Evolutionary conservation across 92 coral and sea anemone genomes (phyloP).

Genomic region (Phymanthus crucifer): DNA sequence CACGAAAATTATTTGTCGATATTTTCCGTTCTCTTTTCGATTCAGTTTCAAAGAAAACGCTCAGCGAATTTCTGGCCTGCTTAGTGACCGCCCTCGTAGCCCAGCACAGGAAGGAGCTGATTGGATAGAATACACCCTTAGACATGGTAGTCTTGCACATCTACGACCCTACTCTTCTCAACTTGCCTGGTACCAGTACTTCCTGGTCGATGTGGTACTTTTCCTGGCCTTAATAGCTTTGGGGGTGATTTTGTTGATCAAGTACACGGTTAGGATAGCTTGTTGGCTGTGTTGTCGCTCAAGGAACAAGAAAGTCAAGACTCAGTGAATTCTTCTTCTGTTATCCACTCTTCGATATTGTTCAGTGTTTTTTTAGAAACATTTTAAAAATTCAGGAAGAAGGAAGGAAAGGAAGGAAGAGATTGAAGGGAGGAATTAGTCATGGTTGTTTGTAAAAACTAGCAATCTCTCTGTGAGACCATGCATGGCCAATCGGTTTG

Average conservation of each 20-base stretch:
- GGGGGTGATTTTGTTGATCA: conserved; percentile 19
- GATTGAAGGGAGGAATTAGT: too few relatives aligned
- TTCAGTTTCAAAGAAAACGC: conserved; percentile 35
- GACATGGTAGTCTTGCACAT: conserved; percentile 33
- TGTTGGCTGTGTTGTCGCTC: conserved; percentile 27
- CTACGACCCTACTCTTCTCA: conserved; percentile 29
- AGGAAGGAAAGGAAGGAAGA: too few relatives aligned
- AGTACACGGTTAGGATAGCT: conserved; percentile 21
- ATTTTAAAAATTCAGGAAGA: too few relatives aligned
- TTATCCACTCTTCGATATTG: too few relatives aligned
- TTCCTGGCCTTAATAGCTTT: conserved; percentile 9
- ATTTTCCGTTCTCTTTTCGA: neutral
- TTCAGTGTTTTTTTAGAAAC: too few relatives aligned
- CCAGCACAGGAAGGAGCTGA: conserved; percentile 48
- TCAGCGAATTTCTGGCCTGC: conserved; percentile 28
- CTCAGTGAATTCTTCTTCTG: too few relatives aligned
- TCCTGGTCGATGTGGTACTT: too few relatives aligned
- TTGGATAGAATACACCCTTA: conserved; percentile 35
- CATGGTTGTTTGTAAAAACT: too few relatives aligned
- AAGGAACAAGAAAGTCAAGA: too few relatives aligned
- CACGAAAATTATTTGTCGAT: neutral
- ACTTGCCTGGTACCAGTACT: too few relatives aligned
- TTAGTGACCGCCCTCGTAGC: conserved; percentile 36
- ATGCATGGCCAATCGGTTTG: too few relatives aligned
- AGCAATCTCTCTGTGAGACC: too few relatives aligned